Conservation (phyloP, 1,140 invertebrate genomes). For the Drosophila ercepeae region DNA sequence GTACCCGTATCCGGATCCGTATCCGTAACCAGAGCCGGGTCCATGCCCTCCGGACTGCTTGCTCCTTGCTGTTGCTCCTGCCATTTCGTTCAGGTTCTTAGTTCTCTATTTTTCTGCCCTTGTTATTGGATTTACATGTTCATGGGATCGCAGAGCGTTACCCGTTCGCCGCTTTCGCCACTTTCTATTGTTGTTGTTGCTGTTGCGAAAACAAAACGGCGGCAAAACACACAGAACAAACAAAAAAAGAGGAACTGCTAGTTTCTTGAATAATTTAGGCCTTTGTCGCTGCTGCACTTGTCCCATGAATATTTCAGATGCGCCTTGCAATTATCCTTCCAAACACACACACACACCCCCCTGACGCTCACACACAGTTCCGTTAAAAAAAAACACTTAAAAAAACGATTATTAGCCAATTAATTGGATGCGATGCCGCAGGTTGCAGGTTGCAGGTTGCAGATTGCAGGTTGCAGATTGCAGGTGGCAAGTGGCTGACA, state of each 20-base stretch:
- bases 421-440: neutral
- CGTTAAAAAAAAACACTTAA: slow-evolving; percentile 18
- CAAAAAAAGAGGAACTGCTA: slow-evolving; percentile 25
- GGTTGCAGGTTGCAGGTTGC: neutral
- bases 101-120: neutral
- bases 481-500: neutral
- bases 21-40: slow-evolving; percentile 14
- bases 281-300: slow-evolving; percentile 32
- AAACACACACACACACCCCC: slow-evolving; percentile 4
- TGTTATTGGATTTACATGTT: neutral
- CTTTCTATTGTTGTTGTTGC: neutral
- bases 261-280: slow-evolving; percentile 41
- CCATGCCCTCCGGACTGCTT: neutral
- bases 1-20: neutral
- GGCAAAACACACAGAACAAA: neutral
- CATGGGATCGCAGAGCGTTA: neutral
- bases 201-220: slow-evolving; percentile 2
- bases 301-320: slow-evolving; percentile 63
- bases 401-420: neutral
- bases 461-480: slow-evolving; percentile 25
- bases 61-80: neutral
- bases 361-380: slow-evolving; percentile 4
- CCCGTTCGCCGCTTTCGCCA: neutral
- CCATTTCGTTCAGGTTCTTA: neutral
- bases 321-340: slow-evolving; percentile 50